Conservation (phyloP, 2,888 invertebrate genomes). For the Athrips mouffetella region DNA sequence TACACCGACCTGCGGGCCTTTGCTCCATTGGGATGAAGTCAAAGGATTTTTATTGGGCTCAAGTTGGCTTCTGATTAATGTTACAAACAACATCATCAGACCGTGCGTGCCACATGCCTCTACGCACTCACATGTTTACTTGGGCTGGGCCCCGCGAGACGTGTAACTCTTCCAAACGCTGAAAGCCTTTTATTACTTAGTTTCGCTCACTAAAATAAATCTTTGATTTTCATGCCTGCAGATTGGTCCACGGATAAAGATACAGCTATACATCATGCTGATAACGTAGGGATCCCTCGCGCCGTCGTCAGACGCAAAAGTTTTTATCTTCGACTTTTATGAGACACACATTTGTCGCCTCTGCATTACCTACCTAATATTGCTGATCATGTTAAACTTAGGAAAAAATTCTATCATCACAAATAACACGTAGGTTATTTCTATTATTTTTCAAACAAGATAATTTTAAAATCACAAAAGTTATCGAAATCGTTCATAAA, state of each 20-base stretch:
- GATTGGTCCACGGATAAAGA: background rate
- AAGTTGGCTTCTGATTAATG: slow-evolving; percentile 1
- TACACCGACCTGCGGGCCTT: background rate
- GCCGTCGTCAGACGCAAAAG: slow-evolving; percentile 7
- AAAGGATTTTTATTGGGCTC: background rate
- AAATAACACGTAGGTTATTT: background rate
- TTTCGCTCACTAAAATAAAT: background rate
- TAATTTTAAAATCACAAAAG: background rate
- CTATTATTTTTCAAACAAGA: background rate
- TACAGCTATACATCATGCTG: background rate
- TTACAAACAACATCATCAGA: slow-evolving; percentile 3
- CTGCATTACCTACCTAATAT: slow-evolving; percentile 8
- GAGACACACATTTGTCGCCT: slow-evolving; percentile 15
- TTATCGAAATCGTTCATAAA: background rate
- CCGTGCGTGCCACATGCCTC: background rate
- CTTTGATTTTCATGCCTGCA: background rate
- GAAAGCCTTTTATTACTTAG: background rate
- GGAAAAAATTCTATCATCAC: background rate
- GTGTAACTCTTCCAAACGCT: background rate
- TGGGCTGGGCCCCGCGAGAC: background rate
- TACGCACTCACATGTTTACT: background rate
- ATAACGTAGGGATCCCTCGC: slow-evolving; percentile 9
- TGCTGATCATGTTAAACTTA: slow-evolving; percentile 4
- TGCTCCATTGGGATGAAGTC: background rate
- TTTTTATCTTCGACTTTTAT: slow-evolving; percentile 19